Base-by-base conservation (phyloP, 2,888 invertebrate genomes). In the Drosophila leonis region DNA sequence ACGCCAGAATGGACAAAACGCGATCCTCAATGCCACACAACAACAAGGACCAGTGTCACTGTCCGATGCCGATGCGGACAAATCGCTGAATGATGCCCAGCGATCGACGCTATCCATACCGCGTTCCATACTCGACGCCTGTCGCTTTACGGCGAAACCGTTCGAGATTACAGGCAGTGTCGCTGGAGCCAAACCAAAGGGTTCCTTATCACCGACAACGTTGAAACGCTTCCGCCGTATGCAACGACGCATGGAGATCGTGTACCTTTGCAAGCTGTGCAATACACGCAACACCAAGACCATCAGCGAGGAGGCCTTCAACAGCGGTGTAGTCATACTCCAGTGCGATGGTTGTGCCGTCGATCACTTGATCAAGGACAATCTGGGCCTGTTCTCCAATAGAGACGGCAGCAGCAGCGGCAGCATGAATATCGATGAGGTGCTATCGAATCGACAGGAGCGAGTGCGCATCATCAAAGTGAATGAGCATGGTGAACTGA, bases 321-420 rank as follows among this genome's bases (percentile, higher is more conserved):
- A 79, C 10, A 90, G 81, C 42, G 92, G 92, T 4, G 91, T 92
- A 9, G 92, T 92, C 1, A 92, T 92, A 49, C 81, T 92, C 0
- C 92, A 92, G 64, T 92, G 92, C 68, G 92, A 92, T 79, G 92
- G 92, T 24, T 92, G 92, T 82, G 90, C 91, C 29, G 91, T 92
- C 4, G 90, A 92, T 68, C 92, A 92, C 73, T 75, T 92, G 54
- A 92, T 92, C 57, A 89, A 89, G 61, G 92, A 92, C 56, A 91
- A 92, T 61, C 82, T 92, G 2, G 92, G 92, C 7, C 86, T 92
- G 74, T 92, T 92, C 65, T 80, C 90, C 18, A 83, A 90, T 31
- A 83, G 82, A 24, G 89, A 90, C 33, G 54, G 59, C 37, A 86
- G 78, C 49, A 86, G 78, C 48, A 31, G 49, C 20, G 84, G 78